A percentile compares a stretch with the other conserved stretches of the same genome.
phyloP scores from a whole-genome alignment of 2,113 vertebrate genomes.

The Anguilla japonica region DNA sequence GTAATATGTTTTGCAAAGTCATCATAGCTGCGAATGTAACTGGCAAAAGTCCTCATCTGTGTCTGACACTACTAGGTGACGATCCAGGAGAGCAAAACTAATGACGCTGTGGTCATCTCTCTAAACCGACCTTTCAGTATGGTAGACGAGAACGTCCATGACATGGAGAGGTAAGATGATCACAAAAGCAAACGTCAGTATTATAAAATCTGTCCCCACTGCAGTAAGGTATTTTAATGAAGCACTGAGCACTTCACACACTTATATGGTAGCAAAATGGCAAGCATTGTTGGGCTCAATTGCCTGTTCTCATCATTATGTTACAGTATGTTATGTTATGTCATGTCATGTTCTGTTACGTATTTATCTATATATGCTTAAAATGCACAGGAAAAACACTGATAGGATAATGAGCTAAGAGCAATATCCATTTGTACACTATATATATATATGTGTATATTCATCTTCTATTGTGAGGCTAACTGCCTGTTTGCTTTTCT shows the following conservation, averaged over 20 bases:
- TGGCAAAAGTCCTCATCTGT: background rate
- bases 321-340: too few relatives aligned
- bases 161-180: conserved; percentile 63
- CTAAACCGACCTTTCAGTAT: conserved; percentile 61
- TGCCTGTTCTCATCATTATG: too few relatives aligned
- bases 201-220: too few relatives aligned
- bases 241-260: too few relatives aligned
- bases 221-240: too few relatives aligned
- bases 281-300: too few relatives aligned
- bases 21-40: too few relatives aligned
- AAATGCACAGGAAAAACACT: background rate
- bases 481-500: background rate
- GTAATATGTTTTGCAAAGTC: background rate
- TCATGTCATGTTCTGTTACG: too few relatives aligned
- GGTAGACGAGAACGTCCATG: conserved; percentile 58
- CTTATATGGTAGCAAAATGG: too few relatives aligned
- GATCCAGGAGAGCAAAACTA: conserved; percentile 48
- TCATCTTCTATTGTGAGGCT: background rate
- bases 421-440: background rate
- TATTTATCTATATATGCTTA: too few relatives aligned
- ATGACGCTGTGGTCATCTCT: conserved; percentile 58
- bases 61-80: conserved; percentile 58
- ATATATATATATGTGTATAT: background rate
- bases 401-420: too few relatives aligned
- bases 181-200: too few relatives aligned